These are phyloP conservation scores for Erethizon dorsatum DNA, from an alignment of 2,797 vertebrate genomes.

Conservation along the genomic window DNA sequence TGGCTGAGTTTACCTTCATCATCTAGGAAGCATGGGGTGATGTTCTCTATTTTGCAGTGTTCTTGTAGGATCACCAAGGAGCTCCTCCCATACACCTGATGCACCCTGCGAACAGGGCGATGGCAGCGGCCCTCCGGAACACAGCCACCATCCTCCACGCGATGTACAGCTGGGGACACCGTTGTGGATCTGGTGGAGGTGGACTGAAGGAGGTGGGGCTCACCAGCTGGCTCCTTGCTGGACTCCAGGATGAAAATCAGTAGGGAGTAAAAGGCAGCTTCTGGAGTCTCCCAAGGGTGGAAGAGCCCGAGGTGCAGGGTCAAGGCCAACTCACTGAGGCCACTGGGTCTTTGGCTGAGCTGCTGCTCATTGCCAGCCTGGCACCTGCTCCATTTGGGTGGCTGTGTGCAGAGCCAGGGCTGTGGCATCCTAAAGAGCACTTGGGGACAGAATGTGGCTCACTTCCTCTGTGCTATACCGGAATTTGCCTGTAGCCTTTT, in stretches of 20 bases:
- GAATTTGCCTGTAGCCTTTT: slow-evolving; percentile 93
- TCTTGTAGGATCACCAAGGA: background rate
- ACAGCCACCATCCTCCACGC: background rate
- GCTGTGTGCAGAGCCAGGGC: slow-evolving; percentile 80
- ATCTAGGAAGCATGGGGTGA: fast-evolving
- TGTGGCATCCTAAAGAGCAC: slow-evolving; percentile 67
- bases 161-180: fast-evolving
- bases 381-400: slow-evolving; percentile 87
- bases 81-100: no score
- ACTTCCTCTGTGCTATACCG: slow-evolving; percentile 91
- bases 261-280: no score
- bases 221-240: background rate
- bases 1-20: background rate
- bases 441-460: slow-evolving; percentile 86
- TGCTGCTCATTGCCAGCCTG: slow-evolving; percentile 84
- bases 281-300: fast-evolving
- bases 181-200: fast-evolving
- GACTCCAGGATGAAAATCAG: slow-evolving; percentile 72
- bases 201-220: no score
- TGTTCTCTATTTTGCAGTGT: fast-evolving
- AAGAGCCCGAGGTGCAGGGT: fast-evolving
- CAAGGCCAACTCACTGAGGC: background rate
- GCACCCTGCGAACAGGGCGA: fast-evolving
- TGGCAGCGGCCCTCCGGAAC: background rate
- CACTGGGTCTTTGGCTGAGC: slow-evolving; percentile 62